phyloP scores from a whole-genome alignment of 2,797 vertebrate genomes.

The Arnoldichthys spilopterus region DNA sequence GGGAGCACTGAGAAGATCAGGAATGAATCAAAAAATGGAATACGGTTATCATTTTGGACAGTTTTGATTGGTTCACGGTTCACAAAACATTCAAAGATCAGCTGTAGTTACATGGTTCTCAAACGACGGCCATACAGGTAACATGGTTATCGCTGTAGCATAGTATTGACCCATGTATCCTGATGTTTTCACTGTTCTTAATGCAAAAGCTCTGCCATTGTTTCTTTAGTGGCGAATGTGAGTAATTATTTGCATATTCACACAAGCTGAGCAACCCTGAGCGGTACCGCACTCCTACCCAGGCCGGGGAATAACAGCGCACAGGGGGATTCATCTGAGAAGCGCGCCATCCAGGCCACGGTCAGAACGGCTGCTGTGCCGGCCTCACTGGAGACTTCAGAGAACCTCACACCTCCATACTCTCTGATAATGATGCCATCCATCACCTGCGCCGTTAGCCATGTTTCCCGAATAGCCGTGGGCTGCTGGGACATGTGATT shows the following conservation, averaged over 20 bases:
- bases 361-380: neutral
- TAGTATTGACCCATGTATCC: neutral
- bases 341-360: neutral
- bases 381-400: conserved; percentile 15
- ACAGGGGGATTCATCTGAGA: neutral
- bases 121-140: too few relatives aligned
- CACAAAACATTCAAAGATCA: too few relatives aligned
- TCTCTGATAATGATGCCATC: conserved; percentile 45
- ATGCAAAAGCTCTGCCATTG: neutral
- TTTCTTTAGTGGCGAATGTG: neutral
- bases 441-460: conserved; percentile 42
- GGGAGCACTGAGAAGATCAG: too few relatives aligned
- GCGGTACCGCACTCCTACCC: neutral
- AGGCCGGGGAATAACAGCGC: neutral
- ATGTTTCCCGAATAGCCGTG: conserved; percentile 37
- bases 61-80: too few relatives aligned
- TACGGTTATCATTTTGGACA: too few relatives aligned
- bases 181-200: neutral
- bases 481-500: conserved; percentile 29
- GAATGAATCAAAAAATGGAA: too few relatives aligned
- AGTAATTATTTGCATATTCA: neutral
- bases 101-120: too few relatives aligned
- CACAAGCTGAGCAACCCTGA: neutral
- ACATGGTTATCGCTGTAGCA: too few relatives aligned
- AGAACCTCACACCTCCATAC: neutral